These are phyloP conservation scores for Ramphastos sulfuratus DNA, from an alignment of 2,113 vertebrate species.

Conservation along the genomic window DNA sequence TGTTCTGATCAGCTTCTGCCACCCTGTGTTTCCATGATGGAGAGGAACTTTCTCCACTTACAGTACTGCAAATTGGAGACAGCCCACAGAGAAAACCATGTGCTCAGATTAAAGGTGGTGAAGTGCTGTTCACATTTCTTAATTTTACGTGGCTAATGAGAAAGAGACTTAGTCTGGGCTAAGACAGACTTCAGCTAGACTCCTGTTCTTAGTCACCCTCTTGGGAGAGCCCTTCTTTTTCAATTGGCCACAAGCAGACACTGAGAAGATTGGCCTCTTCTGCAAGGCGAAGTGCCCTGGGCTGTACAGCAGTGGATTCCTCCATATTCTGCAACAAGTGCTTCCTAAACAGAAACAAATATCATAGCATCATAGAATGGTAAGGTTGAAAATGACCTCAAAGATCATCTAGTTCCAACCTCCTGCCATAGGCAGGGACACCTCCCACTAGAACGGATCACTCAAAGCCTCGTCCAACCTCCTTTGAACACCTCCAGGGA, in stretches of 20 bases:
- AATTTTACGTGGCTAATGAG: background rate
- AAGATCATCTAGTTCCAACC: too few species aligned
- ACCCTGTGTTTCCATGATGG: background rate
- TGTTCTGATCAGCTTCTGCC: background rate
- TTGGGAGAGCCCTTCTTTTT: background rate
- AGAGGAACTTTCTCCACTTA: background rate
- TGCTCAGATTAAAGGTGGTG: background rate
- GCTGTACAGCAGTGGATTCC: background rate
- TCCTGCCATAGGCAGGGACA: too few species aligned
- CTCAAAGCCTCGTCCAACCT: too few species aligned
- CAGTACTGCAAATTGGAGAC: background rate
- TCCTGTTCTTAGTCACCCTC: background rate
- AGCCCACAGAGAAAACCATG: accelerated
- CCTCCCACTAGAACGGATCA: too few species aligned
- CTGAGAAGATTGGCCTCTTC: background rate
- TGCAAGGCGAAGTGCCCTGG: background rate
- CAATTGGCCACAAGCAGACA: background rate
- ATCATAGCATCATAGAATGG: too few species aligned
- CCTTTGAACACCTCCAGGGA: too few species aligned
- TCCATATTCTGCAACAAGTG: background rate
- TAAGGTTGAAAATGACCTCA: too few species aligned
- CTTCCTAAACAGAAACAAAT: background rate
- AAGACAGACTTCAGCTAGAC: background rate
- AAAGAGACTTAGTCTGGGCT: background rate
- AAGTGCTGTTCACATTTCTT: background rate